Base-by-base conservation (phyloP, 2,888 invertebrate species). In the Xylophagus ater region DNA sequence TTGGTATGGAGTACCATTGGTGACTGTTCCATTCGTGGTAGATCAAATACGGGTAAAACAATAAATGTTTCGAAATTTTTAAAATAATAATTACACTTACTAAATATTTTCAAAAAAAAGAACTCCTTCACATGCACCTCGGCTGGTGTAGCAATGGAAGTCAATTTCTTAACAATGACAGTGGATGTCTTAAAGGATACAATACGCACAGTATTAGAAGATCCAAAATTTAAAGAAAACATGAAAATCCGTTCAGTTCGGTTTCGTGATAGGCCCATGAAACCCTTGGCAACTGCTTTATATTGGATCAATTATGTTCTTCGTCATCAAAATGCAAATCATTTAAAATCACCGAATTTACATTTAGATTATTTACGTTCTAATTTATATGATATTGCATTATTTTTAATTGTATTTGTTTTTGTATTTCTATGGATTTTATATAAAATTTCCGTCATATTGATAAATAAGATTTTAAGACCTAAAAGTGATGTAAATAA, bases 291-390 rank as follows among this genome's bases (percentile, higher is more conserved):
- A 13, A 71, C 71, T 12, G 65, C 77, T 4, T 60, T 72, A 2
- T 70, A 71, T 57, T 77, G 76, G 76, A 64, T 72, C n/a, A 75
- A 78, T 51, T 70, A 74, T 49, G 68, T 74, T 0, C 66, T 70
- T 1, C 58, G 65, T 6, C 69, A 73, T 13, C 58, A 60, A 6
- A 71, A 73, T 1, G 72, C 72, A 0, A 60, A 57, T 4, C 69
- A 74, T 54, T 58, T 70, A 5, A 40, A 40, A 34, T 58, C 71
- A 7, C 62, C 65, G n/a, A 65, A 34, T 57, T 45, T 62, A 7
- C 60, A 62, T 24, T 57, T 70, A 55, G 66, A 67, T 2, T 54
- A 62, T 23, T 65, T 66, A 44, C 56, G 64, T 47, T 63, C 66
- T 25, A 54, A 62, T 21, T 56, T 67, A 4, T 46, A 68, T 9